A percentile compares a stretch with the other conserved stretches of the same genome.
Conservation (phyloP, 1,140 invertebrate genomes). For the Bombus haemorrhoidalis region DNA sequence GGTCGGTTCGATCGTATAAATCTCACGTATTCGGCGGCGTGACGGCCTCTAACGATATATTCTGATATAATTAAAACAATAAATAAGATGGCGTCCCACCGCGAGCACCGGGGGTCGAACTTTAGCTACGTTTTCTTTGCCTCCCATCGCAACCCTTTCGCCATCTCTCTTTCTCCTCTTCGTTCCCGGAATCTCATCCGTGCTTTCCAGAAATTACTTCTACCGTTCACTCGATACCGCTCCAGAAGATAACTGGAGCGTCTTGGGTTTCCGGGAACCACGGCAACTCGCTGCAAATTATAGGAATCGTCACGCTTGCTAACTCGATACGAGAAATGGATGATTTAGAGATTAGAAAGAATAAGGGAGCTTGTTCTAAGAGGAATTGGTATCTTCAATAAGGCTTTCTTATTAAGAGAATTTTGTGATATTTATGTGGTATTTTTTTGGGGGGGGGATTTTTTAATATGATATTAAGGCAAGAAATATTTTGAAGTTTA, state of each 20-base stretch:
- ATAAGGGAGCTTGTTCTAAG: neutral
- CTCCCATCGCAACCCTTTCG: conserved; percentile 9
- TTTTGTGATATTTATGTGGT: too few relatives aligned
- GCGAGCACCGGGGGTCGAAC: conserved; percentile 80
- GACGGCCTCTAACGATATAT: conserved; percentile 82
- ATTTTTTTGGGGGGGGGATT: too few relatives aligned
- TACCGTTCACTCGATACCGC: neutral
- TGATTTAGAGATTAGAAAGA: neutral
- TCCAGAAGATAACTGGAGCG: neutral
- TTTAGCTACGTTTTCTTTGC: conserved; percentile 58
- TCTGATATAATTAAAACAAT: conserved; percentile 84
- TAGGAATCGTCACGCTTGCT: neutral
- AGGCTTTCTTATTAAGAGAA: too few relatives aligned
- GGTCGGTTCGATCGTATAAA: conserved; percentile 77
- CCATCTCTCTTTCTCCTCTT: neutral
- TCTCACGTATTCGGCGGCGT: conserved; percentile 81
- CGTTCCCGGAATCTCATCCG: neutral
- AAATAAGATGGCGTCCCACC: conserved; percentile 83
- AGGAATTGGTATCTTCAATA: neutral
- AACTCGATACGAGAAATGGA: neutral
- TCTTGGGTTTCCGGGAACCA: neutral
- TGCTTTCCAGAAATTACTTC: conserved; percentile 30
- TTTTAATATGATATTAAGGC: too few relatives aligned
- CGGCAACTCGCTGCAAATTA: too few relatives aligned
- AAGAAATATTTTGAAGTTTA: too few relatives aligned